These are phyloP conservation scores for Trachelus iudaicus DNA, from an alignment of 2,888 invertebrate genomes.

Conservation along the genomic window DNA sequence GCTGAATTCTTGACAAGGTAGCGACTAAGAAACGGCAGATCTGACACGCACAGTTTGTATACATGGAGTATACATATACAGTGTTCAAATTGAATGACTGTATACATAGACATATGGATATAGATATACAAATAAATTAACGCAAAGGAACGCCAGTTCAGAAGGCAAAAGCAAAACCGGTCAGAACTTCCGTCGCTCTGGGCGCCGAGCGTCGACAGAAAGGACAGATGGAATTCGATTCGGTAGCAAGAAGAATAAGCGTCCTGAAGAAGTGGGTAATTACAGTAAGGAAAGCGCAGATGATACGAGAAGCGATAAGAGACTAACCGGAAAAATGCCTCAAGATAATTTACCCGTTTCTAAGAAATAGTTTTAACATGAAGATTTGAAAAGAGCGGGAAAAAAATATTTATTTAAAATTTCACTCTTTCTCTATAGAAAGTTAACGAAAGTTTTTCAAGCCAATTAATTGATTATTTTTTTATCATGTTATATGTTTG, in stretches of 20 bases:
- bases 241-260: conserved; percentile 29
- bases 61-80: background rate
- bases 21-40: conserved; percentile 26
- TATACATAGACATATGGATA: background rate
- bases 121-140: background rate
- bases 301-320: background rate
- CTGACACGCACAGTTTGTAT: background rate
- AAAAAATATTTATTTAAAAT: too few relatives aligned
- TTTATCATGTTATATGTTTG: too few relatives aligned
- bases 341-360: background rate
- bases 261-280: background rate
- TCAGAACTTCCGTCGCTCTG: conserved; percentile 39
- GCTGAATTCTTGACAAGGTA: conserved; percentile 44
- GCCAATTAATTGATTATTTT: too few relatives aligned
- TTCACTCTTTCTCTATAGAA: too few relatives aligned
- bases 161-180: background rate
- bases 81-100: background rate
- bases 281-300: background rate
- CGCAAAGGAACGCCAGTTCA: background rate
- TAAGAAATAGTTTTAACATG: too few relatives aligned
- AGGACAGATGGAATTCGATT: conserved; percentile 41
- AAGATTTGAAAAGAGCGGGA: too few relatives aligned
- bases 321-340: background rate
- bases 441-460: too few relatives aligned
- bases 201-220: conserved; percentile 18